Evolutionary conservation across 2,888 invertebrate species (phyloP).

Genomic region (Tuberolachnus salignus): DNA sequence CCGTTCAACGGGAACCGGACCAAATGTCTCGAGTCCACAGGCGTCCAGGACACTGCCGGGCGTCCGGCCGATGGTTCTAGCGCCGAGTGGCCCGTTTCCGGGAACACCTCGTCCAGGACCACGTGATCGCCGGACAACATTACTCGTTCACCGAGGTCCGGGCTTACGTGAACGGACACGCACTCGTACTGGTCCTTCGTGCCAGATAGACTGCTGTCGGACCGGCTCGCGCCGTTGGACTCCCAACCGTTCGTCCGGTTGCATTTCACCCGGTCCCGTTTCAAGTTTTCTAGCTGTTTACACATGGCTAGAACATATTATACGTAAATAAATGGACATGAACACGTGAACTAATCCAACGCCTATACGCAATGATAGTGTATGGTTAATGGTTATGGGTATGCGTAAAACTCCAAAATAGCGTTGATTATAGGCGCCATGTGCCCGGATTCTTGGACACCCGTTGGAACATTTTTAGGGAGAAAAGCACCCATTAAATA

Average conservation of each 20-base stretch:
- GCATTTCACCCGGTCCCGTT: slow-evolving; percentile 67
- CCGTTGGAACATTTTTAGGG: too few relatives aligned
- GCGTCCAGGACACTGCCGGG: slow-evolving; percentile 80
- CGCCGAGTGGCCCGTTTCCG: slow-evolving; percentile 78
- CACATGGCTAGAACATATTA: slow-evolving; percentile 70
- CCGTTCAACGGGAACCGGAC: slow-evolving; percentile 86
- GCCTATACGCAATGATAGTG: too few relatives aligned
- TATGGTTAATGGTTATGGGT: too few relatives aligned
- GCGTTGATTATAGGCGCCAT: too few relatives aligned
- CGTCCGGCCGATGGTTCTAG: slow-evolving; percentile 82
- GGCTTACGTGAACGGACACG: slow-evolving; percentile 79
- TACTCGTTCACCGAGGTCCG: slow-evolving; percentile 80
- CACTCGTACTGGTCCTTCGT: slow-evolving; percentile 69
- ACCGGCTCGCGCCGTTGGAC: slow-evolving; percentile 58
- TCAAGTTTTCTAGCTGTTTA: slow-evolving; percentile 74
- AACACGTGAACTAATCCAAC: too few relatives aligned
- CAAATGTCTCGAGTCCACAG: slow-evolving; percentile 79
- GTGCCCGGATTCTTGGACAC: too few relatives aligned
- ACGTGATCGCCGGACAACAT: slow-evolving; percentile 81
- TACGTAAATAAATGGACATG: too few relatives aligned
- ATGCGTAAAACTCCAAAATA: too few relatives aligned
- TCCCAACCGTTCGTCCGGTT: slow-evolving; percentile 36
- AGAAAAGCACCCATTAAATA: too few relatives aligned
- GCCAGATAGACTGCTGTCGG: slow-evolving; percentile 46
- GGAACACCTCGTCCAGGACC: slow-evolving; percentile 76